These are phyloP conservation scores for Trinectes maculatus DNA, from an alignment of 2,113 vertebrate genomes.

Conservation along the genomic window DNA sequence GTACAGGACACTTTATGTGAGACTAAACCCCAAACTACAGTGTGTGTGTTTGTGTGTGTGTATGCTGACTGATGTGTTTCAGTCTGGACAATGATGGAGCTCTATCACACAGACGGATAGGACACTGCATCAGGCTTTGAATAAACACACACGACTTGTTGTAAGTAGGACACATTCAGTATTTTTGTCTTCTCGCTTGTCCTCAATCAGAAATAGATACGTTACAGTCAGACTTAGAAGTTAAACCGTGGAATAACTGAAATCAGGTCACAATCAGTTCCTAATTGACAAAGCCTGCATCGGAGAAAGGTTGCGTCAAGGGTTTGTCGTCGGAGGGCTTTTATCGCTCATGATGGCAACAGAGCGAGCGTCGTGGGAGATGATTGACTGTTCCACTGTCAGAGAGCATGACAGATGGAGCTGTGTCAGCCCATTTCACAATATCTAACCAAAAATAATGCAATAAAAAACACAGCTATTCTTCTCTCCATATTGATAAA, in stretches of 20 bases:
- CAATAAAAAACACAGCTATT: not conserved
- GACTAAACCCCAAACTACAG: not conserved
- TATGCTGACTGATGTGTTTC: not conserved
- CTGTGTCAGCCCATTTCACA: conserved; percentile 4
- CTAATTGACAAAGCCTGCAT: not conserved
- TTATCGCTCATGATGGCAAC: conserved; percentile 6
- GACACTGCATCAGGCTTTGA: not conserved
- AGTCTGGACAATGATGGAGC: not conserved
- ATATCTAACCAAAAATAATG: not conserved
- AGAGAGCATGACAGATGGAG: conserved; percentile 13
- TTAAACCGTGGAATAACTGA: not conserved
- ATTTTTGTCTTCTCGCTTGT: not conserved
- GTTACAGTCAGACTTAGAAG: too few species aligned
- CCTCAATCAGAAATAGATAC: not conserved
- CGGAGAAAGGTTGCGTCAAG: not conserved
- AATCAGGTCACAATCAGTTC: not conserved
- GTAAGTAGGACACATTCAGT: not conserved
- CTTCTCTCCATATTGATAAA: conserved; percentile 32
- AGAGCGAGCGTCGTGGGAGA: not conserved
- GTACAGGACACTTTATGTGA: not conserved
- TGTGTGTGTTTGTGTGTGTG: not conserved
- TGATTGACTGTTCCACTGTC: conserved; percentile 38
- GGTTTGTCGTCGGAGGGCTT: conserved; percentile 21
- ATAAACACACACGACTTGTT: not conserved
- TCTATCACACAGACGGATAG: not conserved